Evolutionary conservation across 2,113 vertebrate genomes (phyloP).

Genomic region (Rissa tridactyla): DNA sequence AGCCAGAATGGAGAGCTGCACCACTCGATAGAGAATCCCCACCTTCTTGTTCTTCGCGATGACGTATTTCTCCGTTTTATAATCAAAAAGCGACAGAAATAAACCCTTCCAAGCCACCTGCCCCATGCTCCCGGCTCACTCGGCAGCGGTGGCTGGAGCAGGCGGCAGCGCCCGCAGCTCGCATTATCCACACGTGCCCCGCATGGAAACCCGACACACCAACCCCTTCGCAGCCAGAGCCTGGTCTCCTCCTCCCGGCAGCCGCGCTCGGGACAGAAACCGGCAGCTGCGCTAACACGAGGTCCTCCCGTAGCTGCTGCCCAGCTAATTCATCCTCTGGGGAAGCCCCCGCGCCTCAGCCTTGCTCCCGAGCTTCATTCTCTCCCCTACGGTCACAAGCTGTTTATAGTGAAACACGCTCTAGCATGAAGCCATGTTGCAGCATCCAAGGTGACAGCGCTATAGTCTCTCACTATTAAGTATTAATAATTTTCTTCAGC

Average conservation of each 20-base stretch:
- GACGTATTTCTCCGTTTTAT: conserved; percentile 95
- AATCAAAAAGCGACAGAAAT: conserved; percentile 85
- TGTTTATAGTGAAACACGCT: rapidly evolving
- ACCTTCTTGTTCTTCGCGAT: conserved; percentile 92
- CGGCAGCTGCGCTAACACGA: not conserved
- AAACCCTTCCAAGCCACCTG: conserved; percentile 74
- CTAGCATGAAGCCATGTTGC: rapidly evolving
- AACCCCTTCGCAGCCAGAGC: not conserved
- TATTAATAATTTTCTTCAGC: not conserved
- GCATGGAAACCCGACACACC: conserved; percentile 44
- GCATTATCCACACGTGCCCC: conserved; percentile 33
- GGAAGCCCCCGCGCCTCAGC: not conserved
- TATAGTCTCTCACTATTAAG: rapidly evolving
- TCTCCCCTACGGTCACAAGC: not conserved
- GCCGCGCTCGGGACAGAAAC: not conserved
- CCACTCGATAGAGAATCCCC: conserved; percentile 86
- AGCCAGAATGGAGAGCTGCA: conserved; percentile 88
- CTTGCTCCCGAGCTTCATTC: not conserved
- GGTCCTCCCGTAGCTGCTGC: not conserved
- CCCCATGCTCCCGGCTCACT: conserved; percentile 75
- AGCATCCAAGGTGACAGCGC: not conserved
- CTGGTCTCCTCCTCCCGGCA: not conserved
- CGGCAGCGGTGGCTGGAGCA: not conserved
- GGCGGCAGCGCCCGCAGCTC: not conserved
- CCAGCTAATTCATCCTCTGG: not conserved